Evolutionary conservation across 2,888 invertebrate species (phyloP).

Genomic region (Ferdinandea cuprea): DNA sequence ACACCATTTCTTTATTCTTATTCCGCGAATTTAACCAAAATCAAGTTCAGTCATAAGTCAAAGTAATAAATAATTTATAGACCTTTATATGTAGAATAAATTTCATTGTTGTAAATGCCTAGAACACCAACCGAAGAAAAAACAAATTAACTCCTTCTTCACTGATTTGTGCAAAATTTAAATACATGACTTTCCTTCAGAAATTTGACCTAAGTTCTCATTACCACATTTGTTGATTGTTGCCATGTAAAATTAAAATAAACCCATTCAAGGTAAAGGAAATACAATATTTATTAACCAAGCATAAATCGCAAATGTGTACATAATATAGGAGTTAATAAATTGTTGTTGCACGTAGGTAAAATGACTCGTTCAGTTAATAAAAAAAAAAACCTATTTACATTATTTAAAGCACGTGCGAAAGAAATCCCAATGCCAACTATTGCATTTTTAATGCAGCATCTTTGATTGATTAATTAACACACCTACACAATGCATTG

Average conservation of each 20-base stretch:
- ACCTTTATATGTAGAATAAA: neutral
- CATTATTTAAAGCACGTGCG: neutral
- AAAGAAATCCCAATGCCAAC: neutral
- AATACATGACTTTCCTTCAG: neutral
- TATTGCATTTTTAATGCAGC: neutral
- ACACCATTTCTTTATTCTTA: neutral
- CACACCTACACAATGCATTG: constrained; percentile 1
- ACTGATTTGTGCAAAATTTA: neutral
- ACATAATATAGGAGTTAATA: neutral
- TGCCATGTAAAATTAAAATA: neutral
- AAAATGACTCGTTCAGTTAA: too few species aligned
- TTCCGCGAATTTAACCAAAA: neutral
- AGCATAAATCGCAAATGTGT: neutral
- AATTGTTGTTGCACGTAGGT: too few species aligned
- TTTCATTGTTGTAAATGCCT: neutral
- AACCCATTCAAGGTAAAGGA: neutral
- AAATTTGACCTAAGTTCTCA: neutral
- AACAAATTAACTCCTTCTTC: neutral
- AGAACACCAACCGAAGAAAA: neutral
- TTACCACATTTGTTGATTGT: neutral
- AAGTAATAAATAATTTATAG: constrained; percentile 11
- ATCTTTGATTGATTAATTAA: neutral
- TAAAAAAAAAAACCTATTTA: neutral
- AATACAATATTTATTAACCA: neutral
- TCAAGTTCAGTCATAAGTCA: constrained; percentile 8